Base-by-base conservation (phyloP, 1,140 invertebrate genomes). In the Diprion similis region DNA sequence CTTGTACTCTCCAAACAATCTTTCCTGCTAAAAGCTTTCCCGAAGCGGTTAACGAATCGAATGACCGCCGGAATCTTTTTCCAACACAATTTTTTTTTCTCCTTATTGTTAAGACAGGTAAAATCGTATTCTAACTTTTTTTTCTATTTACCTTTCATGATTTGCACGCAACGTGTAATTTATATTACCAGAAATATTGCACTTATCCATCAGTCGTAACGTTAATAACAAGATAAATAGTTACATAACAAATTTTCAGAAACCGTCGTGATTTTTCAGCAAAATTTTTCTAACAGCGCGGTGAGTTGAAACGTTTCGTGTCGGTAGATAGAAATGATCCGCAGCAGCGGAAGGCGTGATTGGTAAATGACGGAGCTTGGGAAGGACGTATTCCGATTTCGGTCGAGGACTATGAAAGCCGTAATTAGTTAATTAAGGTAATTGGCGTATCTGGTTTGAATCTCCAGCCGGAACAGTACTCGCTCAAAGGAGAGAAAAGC, bases 51-150 rank as follows among this genome's bases (percentile, higher is more conserved):
- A 69, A 66, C 68, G 67, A 11, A 18, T 37, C 19, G 68, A 79
- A 73, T 73, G 68, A 78, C 71, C 68, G 70, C 72, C 47, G 78
- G 48, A 17, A 15, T 75, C 15, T 51, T 73, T 59, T 74, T 78
- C 78, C 78, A 72, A 78, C 78, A 78, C 70, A 73, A 75, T 76
- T 46, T 72, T 45, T 48, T 45, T 68, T 59, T 18, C 70, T 73
- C 68, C 77, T 73, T 48, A 68, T 68, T 1, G 72, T 9, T 11
- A 72, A n/a, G n/a, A n/a, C n/a, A n/a, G n/a, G n/a, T n/a, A n/a
- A n/a, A 66, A n/a, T 72, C 1, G 66, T 46, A 47, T 45, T 13
- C n/a, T n/a, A n/a, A n/a, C n/a, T n/a, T n/a, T n/a, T n/a, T n/a
- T n/a, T n/a, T n/a, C n/a, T n/a, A n/a, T n/a, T n/a, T n/a, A n/a